phyloP scores from a whole-genome alignment of 2,888 invertebrate genomes.

The Masnerella sp. region DNA sequence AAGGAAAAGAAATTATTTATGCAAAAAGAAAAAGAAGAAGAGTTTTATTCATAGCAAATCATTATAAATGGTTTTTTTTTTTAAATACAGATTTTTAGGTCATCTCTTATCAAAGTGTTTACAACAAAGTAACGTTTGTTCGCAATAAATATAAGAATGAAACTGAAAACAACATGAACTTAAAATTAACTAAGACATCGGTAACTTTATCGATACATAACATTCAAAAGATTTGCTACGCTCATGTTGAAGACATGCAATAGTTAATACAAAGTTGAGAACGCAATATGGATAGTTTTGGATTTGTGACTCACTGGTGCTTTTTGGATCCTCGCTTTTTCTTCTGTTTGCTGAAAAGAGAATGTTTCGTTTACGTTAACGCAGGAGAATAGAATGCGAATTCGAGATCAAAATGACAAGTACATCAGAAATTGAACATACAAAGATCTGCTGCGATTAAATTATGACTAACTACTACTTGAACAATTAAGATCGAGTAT shows the following conservation, averaged over 20 bases:
- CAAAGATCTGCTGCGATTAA: constrained; percentile 1
- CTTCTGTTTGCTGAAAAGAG: constrained; percentile 75
- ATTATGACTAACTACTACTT: background rate
- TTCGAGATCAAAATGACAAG: background rate
- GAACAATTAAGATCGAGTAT: background rate
- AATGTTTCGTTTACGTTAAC: constrained; percentile 59
- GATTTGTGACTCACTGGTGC: constrained; percentile 70
- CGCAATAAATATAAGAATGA: too few species aligned
- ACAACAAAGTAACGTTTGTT: too few species aligned
- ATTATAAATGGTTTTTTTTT: too few species aligned
- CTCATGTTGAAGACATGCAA: constrained; percentile 19
- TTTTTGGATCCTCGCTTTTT: constrained; percentile 74
- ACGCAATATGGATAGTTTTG: too few species aligned
- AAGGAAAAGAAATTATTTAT: too few species aligned
- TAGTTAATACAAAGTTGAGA: constrained; percentile 4
- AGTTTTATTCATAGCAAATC: too few species aligned
- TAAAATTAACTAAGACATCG: too few species aligned
- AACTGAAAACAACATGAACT: too few species aligned
- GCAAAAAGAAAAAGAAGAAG: too few species aligned
- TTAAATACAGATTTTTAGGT: too few species aligned
- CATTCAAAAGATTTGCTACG: constrained; percentile 12
- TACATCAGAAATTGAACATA: background rate
- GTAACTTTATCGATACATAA: too few species aligned
- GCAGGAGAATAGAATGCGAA: constrained; percentile 23
- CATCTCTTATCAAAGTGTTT: too few species aligned